Evolutionary conservation across 2,113 vertebrate genomes (phyloP), one percentile per base, ranked within the genome.

Genomic region (Synodontis membranacea): DNA sequence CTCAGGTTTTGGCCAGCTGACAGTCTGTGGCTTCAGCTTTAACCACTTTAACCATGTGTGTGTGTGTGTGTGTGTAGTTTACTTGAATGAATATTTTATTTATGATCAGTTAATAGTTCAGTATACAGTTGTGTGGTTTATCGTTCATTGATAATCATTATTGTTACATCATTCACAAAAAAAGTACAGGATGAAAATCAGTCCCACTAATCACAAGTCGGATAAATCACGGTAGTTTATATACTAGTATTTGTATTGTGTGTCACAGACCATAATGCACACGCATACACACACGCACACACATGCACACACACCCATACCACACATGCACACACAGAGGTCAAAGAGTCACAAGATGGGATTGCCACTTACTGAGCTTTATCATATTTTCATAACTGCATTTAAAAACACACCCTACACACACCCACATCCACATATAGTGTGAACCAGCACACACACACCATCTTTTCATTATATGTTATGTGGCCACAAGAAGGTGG

Each of bases 391-490:
- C 75, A 46, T 48, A 87, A 89, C 58, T 42, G 82, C 66, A 68
- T 80, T 83, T 84, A 72, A 84, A 48, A 76, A 81, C 82, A 70
- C 79, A 84, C 83, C 81, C 64, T 56, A 82, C 39, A 81, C 66
- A 70, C 62, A 80, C 79, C 21, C 76, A 44, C 10, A 58, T 56
- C 5, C 52, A 42, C 48, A 39, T 34, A 74, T 31, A 54, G 66
- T 37, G 7, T 39, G 66, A 68, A 72, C 68, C 10, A 9, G 3
- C 21, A 21, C 28, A 80, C 66, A 54, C 28, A 23, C 46, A 70
- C 85, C 44, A 12, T 86, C 58, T 80, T 46, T 78, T 52, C 54
- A 86, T 70, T 86, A 72, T 86, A 72, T 89, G 82, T 87, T 72
- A 78, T 84, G 87, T 79, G 83, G 82, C 56, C 50, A 23, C 74